Evolutionary conservation across 2,113 vertebrate species (phyloP).

Genomic region (Phyllostomus discolor): DNA sequence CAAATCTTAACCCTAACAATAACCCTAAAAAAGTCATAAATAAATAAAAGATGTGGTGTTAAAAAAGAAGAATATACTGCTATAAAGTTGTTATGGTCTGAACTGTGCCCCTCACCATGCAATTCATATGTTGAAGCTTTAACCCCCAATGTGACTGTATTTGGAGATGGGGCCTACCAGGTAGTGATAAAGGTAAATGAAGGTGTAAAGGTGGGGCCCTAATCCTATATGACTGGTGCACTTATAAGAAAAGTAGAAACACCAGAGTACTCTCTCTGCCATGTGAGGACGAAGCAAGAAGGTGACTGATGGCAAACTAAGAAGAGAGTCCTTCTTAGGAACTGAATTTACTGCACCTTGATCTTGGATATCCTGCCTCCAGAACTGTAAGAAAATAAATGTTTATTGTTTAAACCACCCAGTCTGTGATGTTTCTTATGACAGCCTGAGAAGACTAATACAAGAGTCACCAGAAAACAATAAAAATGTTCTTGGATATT

Average conservation of each 20-base stretch:
- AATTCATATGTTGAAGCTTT: neutral
- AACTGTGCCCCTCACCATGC: neutral
- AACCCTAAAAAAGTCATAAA: neutral
- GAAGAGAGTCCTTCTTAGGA: neutral
- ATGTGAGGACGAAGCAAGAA: too few relatives aligned
- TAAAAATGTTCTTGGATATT: neutral
- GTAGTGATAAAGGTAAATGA: neutral
- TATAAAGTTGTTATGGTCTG: neutral
- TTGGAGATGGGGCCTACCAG: neutral
- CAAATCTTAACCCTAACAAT: neutral
- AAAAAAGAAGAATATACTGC: neutral
- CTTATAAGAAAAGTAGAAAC: neutral
- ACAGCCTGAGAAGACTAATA: neutral
- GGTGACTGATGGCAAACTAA: neutral
- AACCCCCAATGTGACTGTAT: neutral
- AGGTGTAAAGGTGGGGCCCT: neutral
- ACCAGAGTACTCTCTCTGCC: neutral
- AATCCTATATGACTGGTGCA: too few relatives aligned
- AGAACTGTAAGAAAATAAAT: neutral
- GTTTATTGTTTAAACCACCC: neutral
- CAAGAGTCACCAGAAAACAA: neutral
- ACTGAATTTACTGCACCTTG: neutral
- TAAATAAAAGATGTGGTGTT: neutral
- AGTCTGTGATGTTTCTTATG: neutral
- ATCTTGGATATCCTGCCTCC: neutral